Conservation (phyloP, 2,113 vertebrate genomes). For the Sminthopsis crassicaudata region DNA sequence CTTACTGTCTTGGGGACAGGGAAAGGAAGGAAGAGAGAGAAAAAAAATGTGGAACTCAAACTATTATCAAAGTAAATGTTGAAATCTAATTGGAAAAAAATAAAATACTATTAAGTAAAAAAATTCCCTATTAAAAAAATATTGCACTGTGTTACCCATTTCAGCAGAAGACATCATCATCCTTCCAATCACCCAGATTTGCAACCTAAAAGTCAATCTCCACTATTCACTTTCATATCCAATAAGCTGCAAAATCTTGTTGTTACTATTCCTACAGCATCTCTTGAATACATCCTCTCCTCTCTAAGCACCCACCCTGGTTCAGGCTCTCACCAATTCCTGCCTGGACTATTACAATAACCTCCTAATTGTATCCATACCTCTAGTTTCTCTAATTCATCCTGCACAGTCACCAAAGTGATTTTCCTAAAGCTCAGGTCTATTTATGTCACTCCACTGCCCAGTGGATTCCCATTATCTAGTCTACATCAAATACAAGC, state of each 20-base stretch:
- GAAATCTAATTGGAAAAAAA: no score
- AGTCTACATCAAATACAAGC: neutral
- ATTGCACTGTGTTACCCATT: neutral
- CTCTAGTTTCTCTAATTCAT: neutral
- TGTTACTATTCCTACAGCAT: neutral
- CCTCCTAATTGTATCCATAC: neutral
- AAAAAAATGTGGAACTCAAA: no score
- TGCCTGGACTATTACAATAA: neutral
- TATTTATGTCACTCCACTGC: neutral
- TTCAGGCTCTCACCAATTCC: neutral
- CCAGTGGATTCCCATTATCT: neutral
- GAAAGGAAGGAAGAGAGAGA: no score
- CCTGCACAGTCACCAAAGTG: neutral
- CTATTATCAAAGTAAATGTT: no score
- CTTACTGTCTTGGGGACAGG: no score
- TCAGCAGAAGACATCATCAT: neutral
- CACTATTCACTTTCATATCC: neutral
- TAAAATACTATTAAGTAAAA: no score
- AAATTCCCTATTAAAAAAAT: no score
- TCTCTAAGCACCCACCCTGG: neutral
- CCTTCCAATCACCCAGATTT: neutral
- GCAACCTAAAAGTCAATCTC: neutral
- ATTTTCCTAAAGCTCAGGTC: neutral
- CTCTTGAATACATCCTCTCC: neutral
- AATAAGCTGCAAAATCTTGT: neutral